Percentiles rank a stretch among this genome's conserved stretches.
Evolutionary conservation across 2,113 vertebrate genomes (phyloP).

Genomic region (Pomatostomus ruficeps): DNA sequence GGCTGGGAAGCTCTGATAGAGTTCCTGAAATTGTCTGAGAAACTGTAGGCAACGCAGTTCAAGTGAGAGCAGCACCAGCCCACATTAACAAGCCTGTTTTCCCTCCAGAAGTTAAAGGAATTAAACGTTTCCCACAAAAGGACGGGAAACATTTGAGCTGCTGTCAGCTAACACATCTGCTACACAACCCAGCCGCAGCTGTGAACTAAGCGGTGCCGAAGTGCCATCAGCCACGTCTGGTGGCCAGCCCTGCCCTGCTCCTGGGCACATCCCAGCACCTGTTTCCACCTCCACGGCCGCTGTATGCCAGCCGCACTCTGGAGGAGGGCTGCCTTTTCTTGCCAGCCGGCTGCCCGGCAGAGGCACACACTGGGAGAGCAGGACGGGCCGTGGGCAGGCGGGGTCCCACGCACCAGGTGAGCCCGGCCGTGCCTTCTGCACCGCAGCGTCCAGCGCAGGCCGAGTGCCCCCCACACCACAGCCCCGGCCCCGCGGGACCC

Average conservation of each 20-base stretch:
- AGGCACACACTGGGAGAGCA: rapidly evolving
- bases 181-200: rapidly evolving
- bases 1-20: not conserved
- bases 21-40: not conserved
- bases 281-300: rapidly evolving
- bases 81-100: not conserved
- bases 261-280: not conserved
- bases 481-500: not conserved
- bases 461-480: not conserved
- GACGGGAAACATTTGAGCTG: not conserved
- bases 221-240: rapidly evolving
- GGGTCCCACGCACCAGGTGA: not conserved
- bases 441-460: rapidly evolving
- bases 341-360: not conserved
- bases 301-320: too few relatives aligned
- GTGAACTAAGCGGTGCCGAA: rapidly evolving
- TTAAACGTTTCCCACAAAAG: not conserved
- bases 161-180: not conserved
- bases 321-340: rapidly evolving
- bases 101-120: not conserved
- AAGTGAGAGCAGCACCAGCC: not conserved
- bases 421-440: not conserved
- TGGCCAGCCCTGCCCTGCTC: not conserved
- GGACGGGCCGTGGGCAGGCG: not conserved
- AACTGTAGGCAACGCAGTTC: not conserved